Evolutionary conservation across 1,140 invertebrate genomes (phyloP).

Genomic region (Holotrichia oblita): DNA sequence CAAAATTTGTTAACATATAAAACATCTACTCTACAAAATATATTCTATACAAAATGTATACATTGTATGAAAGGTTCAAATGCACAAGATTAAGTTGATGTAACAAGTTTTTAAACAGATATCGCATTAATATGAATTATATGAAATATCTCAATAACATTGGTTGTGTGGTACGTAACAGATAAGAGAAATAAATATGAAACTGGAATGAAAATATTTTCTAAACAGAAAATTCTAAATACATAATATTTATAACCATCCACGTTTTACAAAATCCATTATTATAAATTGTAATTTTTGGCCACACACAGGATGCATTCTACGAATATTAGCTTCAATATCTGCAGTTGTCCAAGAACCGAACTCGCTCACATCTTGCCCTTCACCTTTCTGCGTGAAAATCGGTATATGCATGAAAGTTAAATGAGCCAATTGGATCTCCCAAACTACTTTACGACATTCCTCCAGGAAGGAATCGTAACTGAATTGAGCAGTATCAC

Average conservation of each 20-base stretch:
- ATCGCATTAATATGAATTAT: no score
- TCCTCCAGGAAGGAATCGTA: conserved; percentile 23
- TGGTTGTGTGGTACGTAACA: no score
- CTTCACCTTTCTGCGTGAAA: conserved; percentile 19
- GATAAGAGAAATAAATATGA: no score
- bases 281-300: conserved; percentile 17
- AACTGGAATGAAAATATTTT: no score
- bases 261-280: conserved; percentile 24
- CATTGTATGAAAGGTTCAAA: no score
- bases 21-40: no score
- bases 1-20: no score
- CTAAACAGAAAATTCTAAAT: no score
- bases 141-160: no score
- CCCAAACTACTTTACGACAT: not conserved
- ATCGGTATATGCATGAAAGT: conserved; percentile 22
- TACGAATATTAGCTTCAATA: not conserved
- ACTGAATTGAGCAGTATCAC: conserved; percentile 39
- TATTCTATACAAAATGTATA: no score
- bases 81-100: no score
- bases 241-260: not conserved
- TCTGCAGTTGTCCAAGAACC: conserved; percentile 1
- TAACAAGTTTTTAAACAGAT: no score
- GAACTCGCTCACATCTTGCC: not conserved
- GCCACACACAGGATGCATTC: not conserved
- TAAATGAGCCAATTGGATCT: conserved; percentile 17